Evolutionary conservation across 2,797 vertebrate genomes (phyloP).

Genomic region (Schizopygopsis malacanthus): DNA sequence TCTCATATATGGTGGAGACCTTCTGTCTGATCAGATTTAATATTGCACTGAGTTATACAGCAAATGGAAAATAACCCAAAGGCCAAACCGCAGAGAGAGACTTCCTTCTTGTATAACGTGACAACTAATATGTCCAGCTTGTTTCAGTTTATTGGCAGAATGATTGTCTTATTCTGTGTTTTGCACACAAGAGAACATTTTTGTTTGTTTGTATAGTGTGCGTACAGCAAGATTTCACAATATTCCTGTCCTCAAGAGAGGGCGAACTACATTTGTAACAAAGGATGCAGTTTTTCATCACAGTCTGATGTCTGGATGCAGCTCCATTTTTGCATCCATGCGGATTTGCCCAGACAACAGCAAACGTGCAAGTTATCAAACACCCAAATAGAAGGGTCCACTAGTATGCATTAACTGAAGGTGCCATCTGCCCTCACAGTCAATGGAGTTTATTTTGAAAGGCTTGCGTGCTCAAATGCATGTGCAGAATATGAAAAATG

Average conservation of each 20-base stretch:
- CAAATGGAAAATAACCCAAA: conserved; percentile 16
- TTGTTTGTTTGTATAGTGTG: not conserved
- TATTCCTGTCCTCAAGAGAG: not conserved
- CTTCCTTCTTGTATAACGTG: not conserved
- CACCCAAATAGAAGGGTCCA: not conserved
- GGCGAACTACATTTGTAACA: not conserved
- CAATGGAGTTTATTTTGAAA: not conserved
- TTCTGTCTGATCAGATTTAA: conserved; percentile 2
- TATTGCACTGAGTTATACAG: not conserved
- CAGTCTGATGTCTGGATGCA: not conserved
- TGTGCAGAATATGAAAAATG: not conserved
- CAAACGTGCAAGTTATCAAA: not conserved
- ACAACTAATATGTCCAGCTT: not conserved
- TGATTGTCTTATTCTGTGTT: not conserved
- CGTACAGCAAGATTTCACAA: not conserved
- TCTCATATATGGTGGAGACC: not conserved
- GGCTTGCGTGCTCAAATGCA: not conserved
- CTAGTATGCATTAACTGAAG: not conserved
- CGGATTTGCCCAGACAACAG: not conserved
- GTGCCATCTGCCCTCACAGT: not conserved
- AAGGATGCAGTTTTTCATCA: not conserved
- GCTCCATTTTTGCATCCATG: not conserved
- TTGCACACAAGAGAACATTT: not conserved
- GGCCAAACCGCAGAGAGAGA: not conserved
- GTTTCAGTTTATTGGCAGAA: not conserved